Percentiles rank a stretch among this genome's conserved stretches.
These are phyloP conservation scores for Boloria selene DNA, from an alignment of 2,888 invertebrate genomes.

Conservation along the genomic window DNA sequence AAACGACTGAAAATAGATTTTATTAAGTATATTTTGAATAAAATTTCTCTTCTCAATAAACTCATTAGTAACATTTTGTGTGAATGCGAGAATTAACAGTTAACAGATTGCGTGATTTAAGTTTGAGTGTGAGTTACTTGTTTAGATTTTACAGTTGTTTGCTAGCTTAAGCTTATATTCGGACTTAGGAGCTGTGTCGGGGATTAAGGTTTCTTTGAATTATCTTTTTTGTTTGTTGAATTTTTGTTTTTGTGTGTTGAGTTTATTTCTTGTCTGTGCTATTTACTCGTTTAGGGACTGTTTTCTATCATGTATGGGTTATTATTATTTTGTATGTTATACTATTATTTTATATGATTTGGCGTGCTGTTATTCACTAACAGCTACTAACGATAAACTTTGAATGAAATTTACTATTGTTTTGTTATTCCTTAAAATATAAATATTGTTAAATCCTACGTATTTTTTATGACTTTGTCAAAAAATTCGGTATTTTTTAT, in stretches of 20 bases:
- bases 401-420: constrained; percentile 60
- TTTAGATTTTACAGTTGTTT: constrained; percentile 23
- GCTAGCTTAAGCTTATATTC: not conserved
- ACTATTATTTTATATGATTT: constrained; percentile 47
- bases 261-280: constrained; percentile 29
- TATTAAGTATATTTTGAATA: not conserved
- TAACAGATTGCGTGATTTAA: constrained; percentile 51
- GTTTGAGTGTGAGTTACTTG: constrained; percentile 36
- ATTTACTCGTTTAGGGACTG: constrained; percentile 15
- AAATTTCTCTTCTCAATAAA: constrained; percentile 44
- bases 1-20: not conserved
- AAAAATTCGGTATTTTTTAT: not conserved
- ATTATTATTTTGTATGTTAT: constrained; percentile 26
- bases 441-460: not conserved
- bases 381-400: constrained; percentile 80
- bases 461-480: not conserved
- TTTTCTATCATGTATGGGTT: constrained; percentile 8
- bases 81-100: constrained; percentile 49
- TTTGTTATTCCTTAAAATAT: not conserved
- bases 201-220: constrained; percentile 32
- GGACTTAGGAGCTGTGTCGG: constrained; percentile 16
- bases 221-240: constrained; percentile 29
- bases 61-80: constrained; percentile 31
- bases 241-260: constrained; percentile 31
- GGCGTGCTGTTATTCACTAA: constrained; percentile 81